Base-by-base conservation (phyloP, 2,888 invertebrate genomes). In the Agrenia bidenticulata region DNA sequence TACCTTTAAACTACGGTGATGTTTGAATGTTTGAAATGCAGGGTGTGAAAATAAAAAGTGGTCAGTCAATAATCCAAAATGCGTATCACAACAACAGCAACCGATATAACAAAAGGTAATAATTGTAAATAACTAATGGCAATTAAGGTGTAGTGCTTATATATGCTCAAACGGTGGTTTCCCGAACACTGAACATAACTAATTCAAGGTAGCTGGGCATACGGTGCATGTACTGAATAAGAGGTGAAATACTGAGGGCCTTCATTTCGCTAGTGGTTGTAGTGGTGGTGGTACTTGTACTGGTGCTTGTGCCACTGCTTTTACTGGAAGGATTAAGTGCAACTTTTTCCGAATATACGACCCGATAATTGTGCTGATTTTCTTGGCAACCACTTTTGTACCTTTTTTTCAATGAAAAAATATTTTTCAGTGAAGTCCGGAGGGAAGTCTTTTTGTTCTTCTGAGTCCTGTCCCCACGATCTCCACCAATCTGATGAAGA, bases 381-480 rank as follows among this genome's bases (percentile, higher is more conserved):
- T 58, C 61, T 2, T 37, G 19, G 39, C 23, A 39, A 15, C 59
- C 63, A 56, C 63, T 68, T 19, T 63, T 58, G 75, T 77, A 80
- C 80, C 78, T 80, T 76, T 79, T 80, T 69, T 79, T 79, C 61
- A 79, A 77, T 68, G 80, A 73, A 61, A 77, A 79, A 41, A 80
- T 78, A 66, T 78, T 79, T 66, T 79, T 79, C 27, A 80, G 68
- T 11, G 80, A 79, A 21, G 78, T 77, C 62, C 79, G 78, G 63
- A 80, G 73, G 11, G 78, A 77, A 32, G 71, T 73, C 61, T 68
- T 63, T 45, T 75, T 70, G 26, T 69, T 70, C 19, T 64, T 69
- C 19, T 65, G 53, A 27, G 55, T 59, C 26, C 57, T 24, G n/a
- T 32, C 50, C n/a, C 59, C 70, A 51, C 63, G 58, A 21, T 63